These are phyloP conservation scores for Perizoma flavofasciatum DNA, from an alignment of 2,888 invertebrate species.

Conservation along the genomic window DNA sequence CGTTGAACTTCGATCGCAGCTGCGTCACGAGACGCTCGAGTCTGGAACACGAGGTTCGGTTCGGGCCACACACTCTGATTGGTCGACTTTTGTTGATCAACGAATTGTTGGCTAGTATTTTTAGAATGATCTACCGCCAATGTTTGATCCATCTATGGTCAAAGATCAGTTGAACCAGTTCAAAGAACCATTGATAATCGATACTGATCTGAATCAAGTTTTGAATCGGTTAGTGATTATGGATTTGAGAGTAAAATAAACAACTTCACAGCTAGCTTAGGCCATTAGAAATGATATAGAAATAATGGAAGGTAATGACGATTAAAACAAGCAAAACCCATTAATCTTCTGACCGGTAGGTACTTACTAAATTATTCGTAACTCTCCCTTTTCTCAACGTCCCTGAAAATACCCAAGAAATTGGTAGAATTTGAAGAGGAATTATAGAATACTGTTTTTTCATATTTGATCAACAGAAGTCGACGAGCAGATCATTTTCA, in stretches of 20 bases:
- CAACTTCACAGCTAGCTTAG: conserved; percentile 6
- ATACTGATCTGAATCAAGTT: no score
- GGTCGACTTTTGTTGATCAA: conserved; percentile 39
- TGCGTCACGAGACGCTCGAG: conserved; percentile 84
- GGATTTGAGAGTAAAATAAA: no score
- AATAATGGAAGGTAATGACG: not conserved
- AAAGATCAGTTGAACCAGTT: no score
- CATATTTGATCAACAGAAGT: conserved; percentile 38
- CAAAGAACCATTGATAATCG: no score
- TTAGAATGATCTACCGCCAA: not conserved
- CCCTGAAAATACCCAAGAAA: conserved; percentile 37
- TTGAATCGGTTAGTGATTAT: no score
- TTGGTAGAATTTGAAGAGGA: conserved; percentile 5
- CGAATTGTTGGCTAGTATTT: conserved; percentile 5
- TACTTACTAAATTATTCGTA: conserved; percentile 38
- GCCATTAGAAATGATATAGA: not conserved
- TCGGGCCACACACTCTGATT: conserved; percentile 38
- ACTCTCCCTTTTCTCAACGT: conserved; percentile 28
- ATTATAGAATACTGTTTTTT: not conserved
- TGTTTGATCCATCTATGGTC: no score
- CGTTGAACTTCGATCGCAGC: conserved; percentile 79
- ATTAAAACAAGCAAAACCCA: conserved; percentile 20
- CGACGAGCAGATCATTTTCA: conserved; percentile 9
- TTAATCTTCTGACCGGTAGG: conserved; percentile 2
- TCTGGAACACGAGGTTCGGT: conserved; percentile 70